Evolutionary conservation across 2,888 invertebrate species (phyloP), one percentile per base, ranked within the genome.

Genomic region (Mimumesa dahlbomi): DNA sequence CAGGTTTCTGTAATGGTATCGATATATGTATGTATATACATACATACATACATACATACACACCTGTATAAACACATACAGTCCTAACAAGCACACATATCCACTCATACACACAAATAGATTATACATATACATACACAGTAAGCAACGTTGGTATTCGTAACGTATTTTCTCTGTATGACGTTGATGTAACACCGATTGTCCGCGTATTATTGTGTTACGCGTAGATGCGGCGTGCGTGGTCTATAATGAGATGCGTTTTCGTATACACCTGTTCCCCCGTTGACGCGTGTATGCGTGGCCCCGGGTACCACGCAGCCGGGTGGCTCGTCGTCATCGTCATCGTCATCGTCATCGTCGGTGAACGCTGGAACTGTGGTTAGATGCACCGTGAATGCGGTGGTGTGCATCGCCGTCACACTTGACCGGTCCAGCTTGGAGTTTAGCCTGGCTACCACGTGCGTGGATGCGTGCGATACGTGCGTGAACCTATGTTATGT

Each of bases 341-440:
- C n/a, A n/a, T n/a, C n/a, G n/a, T n/a, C n/a, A n/a, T n/a, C n/a
- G n/a, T n/a, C n/a, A n/a, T 68, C 82, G 77, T 79, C 79, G 79
- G 77, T 80, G 80, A 83, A 57, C 34, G 75, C 70, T 58, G 80
- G 79, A 82, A 81, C 82, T 81, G 77, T 78, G 81, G 79, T 72
- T 73, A 73, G 68, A 68, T 69, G 71, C 73, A 76, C 75, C 75
- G 71, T 75, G 77, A 77, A 77, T 77, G 75, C 75, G 75, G 74
- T 57, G 46, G 59, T 36, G 57, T 77, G 81, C 77, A 71, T 75
- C 67, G 81, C 69, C 77, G 81, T 81, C 78, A 79, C 81, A 81
- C 79, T 82, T 78, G 79, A 79, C 78, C 82, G 78, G 71, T 56
- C 61, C 68, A 46, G 63, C 43, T 74, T 66, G 73, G 69, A 58